phyloP scores from a whole-genome alignment of 2,888 invertebrate species.

The Melanotus villosus region DNA sequence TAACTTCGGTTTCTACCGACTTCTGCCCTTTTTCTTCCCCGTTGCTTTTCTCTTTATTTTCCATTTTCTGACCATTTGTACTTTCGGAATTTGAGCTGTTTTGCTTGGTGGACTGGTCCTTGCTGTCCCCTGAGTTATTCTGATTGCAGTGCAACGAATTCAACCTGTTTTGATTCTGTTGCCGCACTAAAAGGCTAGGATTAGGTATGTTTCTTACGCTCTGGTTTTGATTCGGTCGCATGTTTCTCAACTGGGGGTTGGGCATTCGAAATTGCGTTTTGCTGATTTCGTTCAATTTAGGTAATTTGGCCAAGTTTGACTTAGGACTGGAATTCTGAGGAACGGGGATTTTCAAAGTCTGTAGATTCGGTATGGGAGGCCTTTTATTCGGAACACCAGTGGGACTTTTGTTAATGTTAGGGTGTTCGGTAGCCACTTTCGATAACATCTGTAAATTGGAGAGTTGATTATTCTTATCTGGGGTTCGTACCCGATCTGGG shows the following conservation, averaged over 20 bases:
- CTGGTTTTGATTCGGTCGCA: conserved; percentile 70
- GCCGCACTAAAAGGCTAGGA: conserved; percentile 73
- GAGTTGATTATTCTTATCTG: conserved; percentile 57
- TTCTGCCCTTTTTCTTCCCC: not conserved
- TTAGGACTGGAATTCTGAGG: conserved; percentile 41
- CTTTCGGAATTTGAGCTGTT: conserved; percentile 1
- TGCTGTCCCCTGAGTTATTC: conserved; percentile 26
- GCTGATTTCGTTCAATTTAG: conserved; percentile 69
- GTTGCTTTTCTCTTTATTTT: not conserved
- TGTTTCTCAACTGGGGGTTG: conserved; percentile 59
- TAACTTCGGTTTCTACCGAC: not conserved
- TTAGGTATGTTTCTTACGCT: conserved; percentile 77
- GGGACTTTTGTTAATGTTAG: conserved; percentile 40
- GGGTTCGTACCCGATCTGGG: conserved; percentile 26
- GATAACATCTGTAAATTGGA: conserved; percentile 73
- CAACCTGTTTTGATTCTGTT: conserved; percentile 69
- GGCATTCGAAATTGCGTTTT: conserved; percentile 61
- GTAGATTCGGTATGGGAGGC: conserved; percentile 63
- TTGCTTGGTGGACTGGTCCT: conserved; percentile 12
- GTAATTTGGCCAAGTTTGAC: conserved; percentile 62
- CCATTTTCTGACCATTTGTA: conserved; percentile 10
- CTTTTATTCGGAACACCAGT: conserved; percentile 38
- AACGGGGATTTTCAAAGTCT: conserved; percentile 60
- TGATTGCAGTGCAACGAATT: conserved; percentile 51
- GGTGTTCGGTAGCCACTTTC: conserved; percentile 65